Evolutionary conservation across 2,797 vertebrate genomes (phyloP).

Genomic region (Enteromius argenteus): DNA sequence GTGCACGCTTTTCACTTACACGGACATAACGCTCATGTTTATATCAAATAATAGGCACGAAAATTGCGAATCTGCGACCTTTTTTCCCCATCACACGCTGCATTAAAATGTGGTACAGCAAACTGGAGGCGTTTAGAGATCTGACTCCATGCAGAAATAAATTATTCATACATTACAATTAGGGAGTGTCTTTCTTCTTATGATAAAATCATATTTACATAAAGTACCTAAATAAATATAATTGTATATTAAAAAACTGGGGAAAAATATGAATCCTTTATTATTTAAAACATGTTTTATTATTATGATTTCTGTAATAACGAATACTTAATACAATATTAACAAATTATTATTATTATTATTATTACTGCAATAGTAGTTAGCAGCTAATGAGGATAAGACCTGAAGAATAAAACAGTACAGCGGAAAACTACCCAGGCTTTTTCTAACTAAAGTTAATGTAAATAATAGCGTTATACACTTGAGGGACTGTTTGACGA

Average conservation of each 20-base stretch:
- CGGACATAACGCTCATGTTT: slow-evolving; percentile 27
- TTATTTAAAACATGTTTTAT: neutral
- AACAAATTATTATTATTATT: slow-evolving; percentile 45
- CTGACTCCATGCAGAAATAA: neutral
- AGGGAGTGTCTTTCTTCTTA: neutral
- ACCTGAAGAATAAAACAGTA: neutral
- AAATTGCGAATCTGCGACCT: neutral
- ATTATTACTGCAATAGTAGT: slow-evolving; percentile 25
- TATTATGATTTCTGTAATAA: neutral
- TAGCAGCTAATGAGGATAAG: neutral
- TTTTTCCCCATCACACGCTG: neutral
- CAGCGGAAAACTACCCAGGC: neutral
- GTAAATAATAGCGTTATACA: slow-evolving; percentile 13
- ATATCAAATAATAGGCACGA: neutral
- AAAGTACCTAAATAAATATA: neutral
- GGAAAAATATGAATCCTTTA: neutral
- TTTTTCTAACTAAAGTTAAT: neutral
- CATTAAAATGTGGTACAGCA: neutral
- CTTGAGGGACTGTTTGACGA: slow-evolving; percentile 19
- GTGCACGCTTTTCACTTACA: slow-evolving; percentile 46
- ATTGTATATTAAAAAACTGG: neutral
- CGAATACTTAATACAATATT: neutral
- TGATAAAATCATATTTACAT: neutral
- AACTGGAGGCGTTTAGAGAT: neutral
- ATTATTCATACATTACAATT: neutral